Evolutionary conservation across 2,888 invertebrate species (phyloP), one percentile per base, ranked within the genome.

Genomic region (Eutolmus rufibarbis): DNA sequence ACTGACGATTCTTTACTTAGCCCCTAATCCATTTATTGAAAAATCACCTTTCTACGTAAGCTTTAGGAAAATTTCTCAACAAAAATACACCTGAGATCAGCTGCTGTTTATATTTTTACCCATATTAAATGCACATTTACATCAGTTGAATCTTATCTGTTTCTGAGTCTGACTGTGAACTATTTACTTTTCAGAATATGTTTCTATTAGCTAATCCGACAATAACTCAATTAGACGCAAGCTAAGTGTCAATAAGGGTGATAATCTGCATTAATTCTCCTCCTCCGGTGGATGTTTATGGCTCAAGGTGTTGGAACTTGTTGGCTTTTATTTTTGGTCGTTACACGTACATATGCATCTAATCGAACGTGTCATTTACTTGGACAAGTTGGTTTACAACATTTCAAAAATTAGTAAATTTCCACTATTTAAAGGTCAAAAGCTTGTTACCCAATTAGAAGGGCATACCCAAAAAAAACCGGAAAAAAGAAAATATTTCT

Each of bases 161-260:
- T 57, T 23, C 66, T 46, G 43, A 16, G 66, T 66, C 66, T 66
- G 66, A 66, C 51, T 51, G 51, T 37, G n/a, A 31, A 76, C 40
- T 40, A 37, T 37, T 76, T 76, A 37, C 43, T 46, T 46, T 46
- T 46, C 77, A 34, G 77, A 37, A 77, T 34, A 28, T 78, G 43
- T 78, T 78, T 16, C 40, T 78, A 43, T 78, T 78, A 23, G 78
- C 43, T 40, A 40, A 78, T 40, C 23, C 78, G 23, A 78, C 43
- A 78, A 78, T 78, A 78, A 43, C 78, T 78, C 78, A 78, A 78
- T 78, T 78, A 78, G 78, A 23, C 78, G 40, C 40, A 43, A 78
- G 78, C 23, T 78, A 37, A 78, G 78, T 43, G 78, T 78, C 78
- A 78, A 78, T 76, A 40, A 78, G 78, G 23, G 78, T 78, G 43